phyloP scores from a whole-genome alignment of 2,888 invertebrate genomes.

The Melanostoma scalare region DNA sequence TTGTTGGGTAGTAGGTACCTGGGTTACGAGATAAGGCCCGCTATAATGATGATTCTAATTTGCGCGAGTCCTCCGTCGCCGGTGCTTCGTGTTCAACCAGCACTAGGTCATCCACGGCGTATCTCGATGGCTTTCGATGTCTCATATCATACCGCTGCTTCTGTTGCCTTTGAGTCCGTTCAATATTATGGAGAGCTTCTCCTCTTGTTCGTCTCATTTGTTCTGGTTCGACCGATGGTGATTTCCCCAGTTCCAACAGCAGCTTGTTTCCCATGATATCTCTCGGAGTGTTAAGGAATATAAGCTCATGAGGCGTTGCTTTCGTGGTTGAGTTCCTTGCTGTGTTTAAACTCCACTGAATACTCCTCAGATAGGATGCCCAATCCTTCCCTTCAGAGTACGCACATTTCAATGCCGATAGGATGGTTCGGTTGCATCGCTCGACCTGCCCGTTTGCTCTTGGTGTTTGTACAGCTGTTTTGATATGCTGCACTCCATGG shows the following conservation, averaged over 20 bases:
- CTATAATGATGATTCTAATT: background rate
- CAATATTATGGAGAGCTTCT: conserved; percentile 18
- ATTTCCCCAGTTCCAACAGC: background rate
- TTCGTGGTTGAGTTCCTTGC: conserved; percentile 11
- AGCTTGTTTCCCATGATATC: conserved; percentile 26
- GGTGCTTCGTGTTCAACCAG: conserved; percentile 13
- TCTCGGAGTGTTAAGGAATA: conserved; percentile 21
- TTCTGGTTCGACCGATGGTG: background rate
- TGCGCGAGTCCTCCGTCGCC: background rate
- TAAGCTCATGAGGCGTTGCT: conserved; percentile 12
- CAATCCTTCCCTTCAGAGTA: conserved; percentile 31
- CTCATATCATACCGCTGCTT: background rate
- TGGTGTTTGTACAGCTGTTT: conserved; percentile 73
- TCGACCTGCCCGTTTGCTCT: conserved; percentile 73
- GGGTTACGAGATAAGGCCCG: background rate
- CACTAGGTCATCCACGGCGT: too few relatives aligned
- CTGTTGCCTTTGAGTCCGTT: background rate
- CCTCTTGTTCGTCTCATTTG: conserved; percentile 10
- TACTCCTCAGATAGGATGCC: conserved; percentile 25
- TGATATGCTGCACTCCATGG: conserved; percentile 73
- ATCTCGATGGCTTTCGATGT: too few relatives aligned
- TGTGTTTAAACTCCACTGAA: conserved; percentile 43
- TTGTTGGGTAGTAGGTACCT: conserved; percentile 5
- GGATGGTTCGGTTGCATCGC: conserved; percentile 49
- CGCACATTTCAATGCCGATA: conserved; percentile 33